Evolutionary conservation across 2,113 vertebrate genomes (phyloP), one percentile per base, ranked within the genome.

Genomic region (Melanostigma gelatinosum): DNA sequence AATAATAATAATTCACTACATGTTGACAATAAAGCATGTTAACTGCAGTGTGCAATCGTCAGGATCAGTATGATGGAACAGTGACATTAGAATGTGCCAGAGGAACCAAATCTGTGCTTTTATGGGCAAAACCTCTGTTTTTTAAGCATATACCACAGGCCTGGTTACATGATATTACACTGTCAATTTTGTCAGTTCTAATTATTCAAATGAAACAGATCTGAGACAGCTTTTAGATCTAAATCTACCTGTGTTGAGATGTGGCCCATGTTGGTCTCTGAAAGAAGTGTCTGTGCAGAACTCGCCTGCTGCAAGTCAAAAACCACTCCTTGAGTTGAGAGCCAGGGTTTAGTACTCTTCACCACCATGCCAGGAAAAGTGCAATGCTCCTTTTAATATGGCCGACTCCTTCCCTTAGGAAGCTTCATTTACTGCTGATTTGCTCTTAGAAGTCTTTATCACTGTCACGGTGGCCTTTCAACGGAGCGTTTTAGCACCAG

Each of bases 401-500:
- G 55, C n/a, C 9, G 74, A 6, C n/a, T 24, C 71, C 54, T 64
- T 65, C 32, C 8, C 72, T 62, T 48, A 27, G 48, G 36, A 24
- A 72, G 73, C 66, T 70, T 78, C 0, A 77, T 84, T 79, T 52
- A 74, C 61, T 70, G 70, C 81, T 22, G 32, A 55, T 79, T 80
- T 57, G 68, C 80, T 84, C 77, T 63, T n/a, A n/a, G 75, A 73
- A 85, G 85, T 87, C 80, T 85, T 68, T 57, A 58, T 85, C 80
- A 72, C 55, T 87, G 88, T 88, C 86, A 71, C 42, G 8, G 38
- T 87, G 88, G 86, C 86, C 85, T 90, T 91, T 91, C 57, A 76
- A 32, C 66, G 48, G 8, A 72, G 68, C 80, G 27, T 83, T 79
- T 85, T 63, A 83, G 77, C 77, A 77, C 42, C 61, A 36, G 54